A percentile compares a stretch with the other conserved stretches of the same genome.
These are phyloP conservation scores for Rhyacophila brunnea DNA, from an alignment of 1,140 invertebrate species.

Conservation along the genomic window DNA sequence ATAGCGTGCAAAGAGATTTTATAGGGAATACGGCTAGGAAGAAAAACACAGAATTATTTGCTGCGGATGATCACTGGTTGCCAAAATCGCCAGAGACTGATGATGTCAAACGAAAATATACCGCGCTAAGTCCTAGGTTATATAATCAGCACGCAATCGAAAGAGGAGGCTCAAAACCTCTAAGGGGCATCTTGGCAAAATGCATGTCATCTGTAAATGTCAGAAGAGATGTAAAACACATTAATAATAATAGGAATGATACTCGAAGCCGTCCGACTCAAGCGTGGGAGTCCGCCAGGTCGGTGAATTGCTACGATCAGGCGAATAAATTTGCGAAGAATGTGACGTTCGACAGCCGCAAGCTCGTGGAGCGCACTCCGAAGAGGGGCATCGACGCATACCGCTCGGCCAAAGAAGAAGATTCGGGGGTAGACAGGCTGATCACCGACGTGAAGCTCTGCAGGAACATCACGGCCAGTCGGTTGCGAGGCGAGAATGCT, in stretches of 20 bases:
- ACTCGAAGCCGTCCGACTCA: neutral
- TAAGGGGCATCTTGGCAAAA: slow-evolving; percentile 9
- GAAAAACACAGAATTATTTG: neutral
- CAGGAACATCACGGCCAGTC: slow-evolving; percentile 38
- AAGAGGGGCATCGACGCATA: slow-evolving; percentile 45
- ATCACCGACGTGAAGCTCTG: neutral
- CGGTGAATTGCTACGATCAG: slow-evolving; percentile 13
- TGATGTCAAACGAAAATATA: slow-evolving; percentile 2
- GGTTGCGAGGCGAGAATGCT: slow-evolving; percentile 43
- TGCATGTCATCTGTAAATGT: neutral
- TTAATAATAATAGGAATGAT: neutral
- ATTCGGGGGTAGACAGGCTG: slow-evolving; percentile 15
- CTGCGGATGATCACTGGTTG: slow-evolving; percentile 5
- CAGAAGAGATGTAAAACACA: slow-evolving; percentile 1
- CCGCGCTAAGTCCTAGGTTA: neutral
- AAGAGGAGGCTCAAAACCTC: slow-evolving; percentile 5
- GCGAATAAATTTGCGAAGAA: slow-evolving; percentile 37
- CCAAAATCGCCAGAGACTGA: neutral
- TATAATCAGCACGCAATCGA: neutral
- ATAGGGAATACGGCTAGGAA: neutral
- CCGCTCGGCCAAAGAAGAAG: slow-evolving; percentile 43
- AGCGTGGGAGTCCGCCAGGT: neutral
- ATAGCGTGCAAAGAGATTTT: neutral
- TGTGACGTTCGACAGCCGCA: slow-evolving; percentile 35
- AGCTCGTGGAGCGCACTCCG: slow-evolving; percentile 37